Base-by-base conservation (phyloP, 1,140 invertebrate species). In the Scaptomyza graminum region DNA sequence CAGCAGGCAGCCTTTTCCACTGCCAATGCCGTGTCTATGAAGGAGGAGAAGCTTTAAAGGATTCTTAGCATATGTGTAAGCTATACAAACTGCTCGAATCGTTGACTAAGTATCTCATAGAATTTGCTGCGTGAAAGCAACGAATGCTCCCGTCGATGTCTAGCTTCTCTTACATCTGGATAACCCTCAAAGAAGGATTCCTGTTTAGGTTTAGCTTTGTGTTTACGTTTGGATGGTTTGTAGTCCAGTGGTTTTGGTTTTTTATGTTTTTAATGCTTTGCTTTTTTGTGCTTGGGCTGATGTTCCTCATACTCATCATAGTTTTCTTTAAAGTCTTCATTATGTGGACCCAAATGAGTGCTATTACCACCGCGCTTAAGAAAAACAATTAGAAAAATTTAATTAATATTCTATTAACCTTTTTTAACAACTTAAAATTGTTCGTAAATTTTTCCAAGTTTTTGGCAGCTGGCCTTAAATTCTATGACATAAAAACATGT, bases 401-500 rank as follows among this genome's bases (percentile, higher is more conserved):
- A n/a, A 13, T 1, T 4, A 1, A 22, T 6, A 11, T 47, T 7
- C 11, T 11, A 11, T 22, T 0, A 7, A 37, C 15, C 3, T 39
- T 13, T 25, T 4, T 5, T 0, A n/a, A n/a, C n/a, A 22, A 52
- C 81, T 71, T 74, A 90, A 89, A 39, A 76, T 49, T 47, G 68
- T 34, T 3, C 73, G 79, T 13, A 54, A 57, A 4, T 60, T 50
- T 22, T 2, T 52, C 85, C 82, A 91, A 1, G 62, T 78, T 16
- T 39, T 28, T 1, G 88, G 90, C 6, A 96, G 83, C 93, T 95
- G 0, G 94, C 94, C 83, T 96, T 95, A 79, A 95, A 83, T 96
- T 95, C 78, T 95, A 95, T 0, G 95, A 95, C 13, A 96, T 84
- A 65, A 95, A 95, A 9, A 95, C 94, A 69, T 95, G 94, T 63